A percentile compares a stretch with the other conserved stretches of the same genome.
Conservation (phyloP, 2,888 invertebrate species). For the Sarcophaga carnaria region DNA sequence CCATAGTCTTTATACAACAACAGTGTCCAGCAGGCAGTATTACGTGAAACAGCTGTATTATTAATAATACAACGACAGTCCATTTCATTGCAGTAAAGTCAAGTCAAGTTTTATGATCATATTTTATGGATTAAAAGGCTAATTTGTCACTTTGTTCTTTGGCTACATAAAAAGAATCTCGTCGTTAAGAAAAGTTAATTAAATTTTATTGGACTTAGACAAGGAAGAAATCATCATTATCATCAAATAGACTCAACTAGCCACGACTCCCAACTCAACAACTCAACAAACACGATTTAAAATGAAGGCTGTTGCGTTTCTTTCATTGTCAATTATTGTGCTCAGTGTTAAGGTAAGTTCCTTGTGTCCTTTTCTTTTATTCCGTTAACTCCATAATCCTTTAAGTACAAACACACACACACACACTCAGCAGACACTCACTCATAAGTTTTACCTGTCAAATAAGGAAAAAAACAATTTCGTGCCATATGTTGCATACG, state of each 20-base stretch:
- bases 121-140: constrained; percentile 27
- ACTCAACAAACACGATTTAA: constrained; percentile 1
- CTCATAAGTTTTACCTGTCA: not conserved
- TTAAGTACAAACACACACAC: not conserved
- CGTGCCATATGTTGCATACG: constrained; percentile 31
- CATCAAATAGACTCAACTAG: not conserved
- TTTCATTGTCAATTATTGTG: constrained; percentile 80
- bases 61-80: too few relatives aligned
- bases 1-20: too few relatives aligned
- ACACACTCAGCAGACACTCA: too few relatives aligned
- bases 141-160: constrained; percentile 11
- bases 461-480: not conserved
- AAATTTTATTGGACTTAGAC: constrained; percentile 24
- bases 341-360: constrained; percentile 80
- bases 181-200: not conserved
- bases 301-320: constrained; percentile 79
- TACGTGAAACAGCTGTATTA: too few relatives aligned
- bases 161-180: not conserved
- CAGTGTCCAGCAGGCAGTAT: too few relatives aligned
- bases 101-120: constrained; percentile 28
- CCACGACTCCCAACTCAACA: not conserved
- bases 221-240: not conserved
- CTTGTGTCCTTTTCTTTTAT: not conserved
- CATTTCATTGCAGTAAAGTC: too few relatives aligned
- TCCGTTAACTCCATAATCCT: not conserved